These are phyloP conservation scores for Holotrichia oblita DNA, from an alignment of 1,140 invertebrate species.

Conservation along the genomic window DNA sequence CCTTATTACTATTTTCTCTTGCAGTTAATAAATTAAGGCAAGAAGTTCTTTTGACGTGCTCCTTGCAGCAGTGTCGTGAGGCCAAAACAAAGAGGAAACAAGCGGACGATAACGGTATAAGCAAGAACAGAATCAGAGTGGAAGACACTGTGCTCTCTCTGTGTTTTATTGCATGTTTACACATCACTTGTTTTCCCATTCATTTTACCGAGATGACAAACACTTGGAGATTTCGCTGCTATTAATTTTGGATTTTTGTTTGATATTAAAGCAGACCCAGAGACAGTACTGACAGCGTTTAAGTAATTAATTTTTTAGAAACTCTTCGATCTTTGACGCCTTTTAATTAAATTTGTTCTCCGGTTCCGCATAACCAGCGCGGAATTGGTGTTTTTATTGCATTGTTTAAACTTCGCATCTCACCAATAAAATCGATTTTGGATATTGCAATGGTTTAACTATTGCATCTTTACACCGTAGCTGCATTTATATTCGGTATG, in stretches of 20 bases:
- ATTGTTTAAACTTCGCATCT: too few relatives aligned
- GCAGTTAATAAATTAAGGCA: background rate
- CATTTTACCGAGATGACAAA: background rate
- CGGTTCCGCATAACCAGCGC: too few relatives aligned
- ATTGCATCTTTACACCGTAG: too few relatives aligned
- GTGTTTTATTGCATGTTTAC: background rate
- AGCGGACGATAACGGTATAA: background rate
- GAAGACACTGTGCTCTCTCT: background rate
- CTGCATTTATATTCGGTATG: too few relatives aligned
- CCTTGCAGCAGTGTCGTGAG: background rate
- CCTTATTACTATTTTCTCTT: background rate
- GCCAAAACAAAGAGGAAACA: background rate
- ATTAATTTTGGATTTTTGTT: background rate
- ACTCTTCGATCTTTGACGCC: too few relatives aligned
- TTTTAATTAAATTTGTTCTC: too few relatives aligned
- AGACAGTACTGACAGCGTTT: background rate
- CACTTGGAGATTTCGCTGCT: background rate
- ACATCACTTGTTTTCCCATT: background rate
- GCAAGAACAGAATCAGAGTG: background rate
- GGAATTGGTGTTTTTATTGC: too few relatives aligned
- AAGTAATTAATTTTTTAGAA: too few relatives aligned
- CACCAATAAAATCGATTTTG: too few relatives aligned
- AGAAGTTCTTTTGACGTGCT: background rate
- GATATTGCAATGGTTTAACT: too few relatives aligned
- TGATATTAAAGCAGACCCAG: background rate